These are phyloP conservation scores for Drosophila setosimentum DNA, from an alignment of 2,888 invertebrate species.

Conservation along the genomic window DNA sequence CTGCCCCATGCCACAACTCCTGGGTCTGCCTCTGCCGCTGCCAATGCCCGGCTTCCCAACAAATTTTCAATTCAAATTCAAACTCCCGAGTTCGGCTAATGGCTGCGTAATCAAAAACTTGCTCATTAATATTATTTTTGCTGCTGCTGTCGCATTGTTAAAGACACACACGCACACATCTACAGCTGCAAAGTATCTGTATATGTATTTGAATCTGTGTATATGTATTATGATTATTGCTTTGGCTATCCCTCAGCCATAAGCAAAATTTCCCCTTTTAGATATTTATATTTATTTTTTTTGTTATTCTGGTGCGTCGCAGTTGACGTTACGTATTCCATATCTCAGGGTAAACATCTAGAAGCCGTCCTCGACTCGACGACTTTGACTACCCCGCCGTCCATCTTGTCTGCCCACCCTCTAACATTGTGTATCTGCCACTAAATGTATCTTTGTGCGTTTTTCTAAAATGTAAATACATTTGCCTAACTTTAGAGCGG, in stretches of 20 bases:
- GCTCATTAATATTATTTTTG: slow-evolving; percentile 77
- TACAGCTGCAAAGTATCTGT: slow-evolving; percentile 36
- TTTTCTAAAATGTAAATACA: slow-evolving; percentile 79
- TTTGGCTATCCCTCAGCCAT: slow-evolving; percentile 54
- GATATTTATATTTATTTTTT: not conserved
- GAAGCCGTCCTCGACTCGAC: slow-evolving; percentile 42
- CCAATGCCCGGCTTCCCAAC: not conserved
- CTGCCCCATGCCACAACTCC: not conserved
- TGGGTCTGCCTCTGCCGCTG: not conserved
- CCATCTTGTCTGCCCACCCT: slow-evolving; percentile 9
- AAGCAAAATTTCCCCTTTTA: slow-evolving; percentile 55
- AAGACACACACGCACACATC: slow-evolving; percentile 26
- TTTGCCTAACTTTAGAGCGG: slow-evolving; percentile 78
- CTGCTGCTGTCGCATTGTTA: slow-evolving; percentile 46
- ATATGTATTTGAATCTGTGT: slow-evolving; percentile 36
- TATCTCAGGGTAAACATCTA: slow-evolving; percentile 70
- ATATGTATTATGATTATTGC: slow-evolving; percentile 66
- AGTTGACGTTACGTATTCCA: slow-evolving; percentile 58
- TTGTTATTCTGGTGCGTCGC: slow-evolving; percentile 20
- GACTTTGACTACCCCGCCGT: slow-evolving; percentile 9
- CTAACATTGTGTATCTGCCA: slow-evolving; percentile 32
- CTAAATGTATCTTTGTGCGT: slow-evolving; percentile 64
- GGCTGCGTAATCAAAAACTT: slow-evolving; percentile 72
- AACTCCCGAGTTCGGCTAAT: slow-evolving; percentile 59
- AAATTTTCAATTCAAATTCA: slow-evolving; percentile 58